Evolutionary conservation across 2,113 vertebrate species (phyloP).

Genomic region (Microtus pennsylvanicus): DNA sequence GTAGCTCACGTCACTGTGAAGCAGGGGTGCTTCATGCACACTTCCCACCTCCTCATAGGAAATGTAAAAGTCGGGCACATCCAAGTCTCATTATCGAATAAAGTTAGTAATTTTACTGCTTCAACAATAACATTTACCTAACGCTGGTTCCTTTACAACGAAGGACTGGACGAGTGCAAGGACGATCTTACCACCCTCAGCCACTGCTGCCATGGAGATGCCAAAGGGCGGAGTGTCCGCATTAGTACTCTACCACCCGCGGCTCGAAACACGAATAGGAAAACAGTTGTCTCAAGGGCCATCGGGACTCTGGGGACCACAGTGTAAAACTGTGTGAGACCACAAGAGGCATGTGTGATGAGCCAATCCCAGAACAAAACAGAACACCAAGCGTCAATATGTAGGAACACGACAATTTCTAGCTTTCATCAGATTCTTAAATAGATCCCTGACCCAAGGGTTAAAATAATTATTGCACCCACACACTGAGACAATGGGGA

Average conservation of each 20-base stretch:
- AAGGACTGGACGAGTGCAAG: background rate
- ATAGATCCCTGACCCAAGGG: background rate
- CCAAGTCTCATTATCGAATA: background rate
- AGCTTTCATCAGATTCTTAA: constrained; percentile 13
- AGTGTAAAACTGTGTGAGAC: background rate
- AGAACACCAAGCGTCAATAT: background rate
- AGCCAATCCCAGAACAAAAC: background rate
- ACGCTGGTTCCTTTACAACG: background rate
- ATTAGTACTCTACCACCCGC: background rate
- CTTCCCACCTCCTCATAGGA: background rate
- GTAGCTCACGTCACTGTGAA: background rate
- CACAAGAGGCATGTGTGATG: background rate
- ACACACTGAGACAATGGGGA: too few species aligned
- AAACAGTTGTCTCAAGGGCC: background rate
- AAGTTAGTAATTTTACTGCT: background rate
- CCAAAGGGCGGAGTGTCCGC: background rate
- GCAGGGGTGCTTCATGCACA: background rate
- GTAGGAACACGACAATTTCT: background rate
- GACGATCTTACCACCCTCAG: too few species aligned
- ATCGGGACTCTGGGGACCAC: background rate
- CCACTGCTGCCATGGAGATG: background rate
- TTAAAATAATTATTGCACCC: background rate
- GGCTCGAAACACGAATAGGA: background rate
- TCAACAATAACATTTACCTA: background rate
- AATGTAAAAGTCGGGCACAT: background rate